Conservation (phyloP, 2,888 invertebrate species). For the Hirtodrosophila duncani region DNA sequence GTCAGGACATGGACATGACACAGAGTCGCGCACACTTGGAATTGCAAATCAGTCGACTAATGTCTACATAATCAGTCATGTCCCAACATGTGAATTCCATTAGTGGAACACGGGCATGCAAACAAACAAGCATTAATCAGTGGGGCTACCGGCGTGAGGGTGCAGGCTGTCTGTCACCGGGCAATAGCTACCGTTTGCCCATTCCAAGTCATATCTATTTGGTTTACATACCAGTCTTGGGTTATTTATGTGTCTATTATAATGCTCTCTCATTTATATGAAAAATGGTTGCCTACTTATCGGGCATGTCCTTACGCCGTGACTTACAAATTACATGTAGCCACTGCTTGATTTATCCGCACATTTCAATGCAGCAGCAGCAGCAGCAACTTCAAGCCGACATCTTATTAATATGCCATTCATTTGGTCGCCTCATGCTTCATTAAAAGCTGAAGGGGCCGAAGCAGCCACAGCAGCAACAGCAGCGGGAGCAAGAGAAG, state of each 20-base stretch:
- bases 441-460: constrained; percentile 65
- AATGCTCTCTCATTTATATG: too few relatives aligned
- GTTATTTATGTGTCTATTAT: too few relatives aligned
- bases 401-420: constrained; percentile 72
- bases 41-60: constrained; percentile 73
- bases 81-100: constrained; percentile 71
- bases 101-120: constrained; percentile 61
- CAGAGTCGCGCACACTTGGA: constrained; percentile 44
- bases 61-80: constrained; percentile 73
- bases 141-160: constrained; percentile 11
- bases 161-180: not conserved
- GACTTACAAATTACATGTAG: constrained; percentile 57
- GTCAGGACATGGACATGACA: not conserved
- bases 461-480: not conserved
- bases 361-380: constrained; percentile 48
- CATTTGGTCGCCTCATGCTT: constrained; percentile 68
- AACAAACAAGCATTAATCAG: constrained; percentile 72
- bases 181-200: too few relatives aligned
- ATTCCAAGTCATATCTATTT: too few relatives aligned
- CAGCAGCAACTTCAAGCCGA: constrained; percentile 45
- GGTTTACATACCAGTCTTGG: too few relatives aligned
- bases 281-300: constrained; percentile 21
- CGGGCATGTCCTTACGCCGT: constrained; percentile 12
- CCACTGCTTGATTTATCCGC: constrained; percentile 61
- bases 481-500: not conserved